Evolutionary conservation across 92 coral and sea anemone species (phyloP).

Genomic region (Siderastrea siderea): DNA sequence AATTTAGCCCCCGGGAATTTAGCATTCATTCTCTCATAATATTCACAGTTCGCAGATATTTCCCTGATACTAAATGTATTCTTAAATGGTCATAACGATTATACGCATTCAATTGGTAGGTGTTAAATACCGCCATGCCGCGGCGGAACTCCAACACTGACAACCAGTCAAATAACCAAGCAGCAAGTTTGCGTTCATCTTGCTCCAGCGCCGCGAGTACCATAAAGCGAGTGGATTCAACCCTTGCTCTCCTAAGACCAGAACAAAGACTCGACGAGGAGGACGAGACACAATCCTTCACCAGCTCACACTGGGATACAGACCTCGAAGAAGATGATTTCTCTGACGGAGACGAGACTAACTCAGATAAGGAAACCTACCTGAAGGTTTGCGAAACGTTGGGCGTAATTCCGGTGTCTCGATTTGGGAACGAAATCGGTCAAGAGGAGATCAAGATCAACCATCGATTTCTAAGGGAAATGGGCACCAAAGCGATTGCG

Average conservation of each 20-base stretch:
- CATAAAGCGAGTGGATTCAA: slow-evolving; percentile 67
- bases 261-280: slow-evolving; percentile 44
- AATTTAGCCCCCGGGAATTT: too few species aligned
- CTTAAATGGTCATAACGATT: neutral
- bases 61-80: neutral
- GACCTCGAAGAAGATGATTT: slow-evolving; percentile 76
- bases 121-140: slow-evolving; percentile 6
- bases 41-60: too few species aligned
- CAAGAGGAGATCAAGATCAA: slow-evolving; percentile 88
- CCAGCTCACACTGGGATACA: slow-evolving; percentile 92
- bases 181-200: slow-evolving; percentile 58
- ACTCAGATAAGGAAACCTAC: slow-evolving; percentile 61
- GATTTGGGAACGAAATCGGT: slow-evolving; percentile 83
- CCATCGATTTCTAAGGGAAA: slow-evolving; percentile 78
- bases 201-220: slow-evolving; percentile 87
- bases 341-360: slow-evolving; percentile 8
- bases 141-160: neutral
- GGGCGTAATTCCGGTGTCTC: slow-evolving; percentile 86
- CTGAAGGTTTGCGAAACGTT: slow-evolving; percentile 72
- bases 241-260: slow-evolving; percentile 49
- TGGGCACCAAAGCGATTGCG: slow-evolving; percentile 87
- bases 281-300: slow-evolving; percentile 79
- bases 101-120: neutral
- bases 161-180: neutral
- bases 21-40: neutral